Evolutionary conservation across 1,140 invertebrate species (phyloP).

Genomic region (Ostrea edulis): DNA sequence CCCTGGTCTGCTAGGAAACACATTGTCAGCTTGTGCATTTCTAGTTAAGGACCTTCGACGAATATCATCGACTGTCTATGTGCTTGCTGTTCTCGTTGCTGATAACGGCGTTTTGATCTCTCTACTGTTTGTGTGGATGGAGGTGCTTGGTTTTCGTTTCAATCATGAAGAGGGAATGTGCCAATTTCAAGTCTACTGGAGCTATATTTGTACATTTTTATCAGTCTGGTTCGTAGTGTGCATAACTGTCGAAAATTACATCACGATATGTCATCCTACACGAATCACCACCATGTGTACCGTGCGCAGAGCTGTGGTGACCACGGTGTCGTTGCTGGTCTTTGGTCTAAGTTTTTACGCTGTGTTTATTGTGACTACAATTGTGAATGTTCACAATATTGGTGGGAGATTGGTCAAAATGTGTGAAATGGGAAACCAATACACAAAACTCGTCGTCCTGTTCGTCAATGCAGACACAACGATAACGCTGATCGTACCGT

Average conservation of each 20-base stretch:
- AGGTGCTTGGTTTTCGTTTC: conserved; percentile 41
- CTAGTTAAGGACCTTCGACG: conserved; percentile 54
- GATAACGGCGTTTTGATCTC: conserved; percentile 61
- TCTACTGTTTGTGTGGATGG: conserved; percentile 57
- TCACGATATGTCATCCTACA: conserved; percentile 88
- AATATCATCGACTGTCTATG: conserved; percentile 59
- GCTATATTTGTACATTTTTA: conserved; percentile 85
- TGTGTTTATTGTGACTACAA: conserved; percentile 39
- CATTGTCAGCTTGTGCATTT: conserved; percentile 57
- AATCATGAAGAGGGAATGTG: conserved; percentile 78
- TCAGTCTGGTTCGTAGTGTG: conserved; percentile 91
- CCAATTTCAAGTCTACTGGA: conserved; percentile 86
- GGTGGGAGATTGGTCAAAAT: background rate
- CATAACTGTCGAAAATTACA: conserved; percentile 90
- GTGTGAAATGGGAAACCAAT: conserved; percentile 75
- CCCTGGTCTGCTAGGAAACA: conserved; percentile 57
- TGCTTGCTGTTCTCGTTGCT: conserved; percentile 53
- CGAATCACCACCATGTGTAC: conserved; percentile 88
- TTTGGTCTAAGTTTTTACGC: conserved; percentile 82
- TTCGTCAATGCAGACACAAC: conserved; percentile 68
- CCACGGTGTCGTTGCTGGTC: conserved; percentile 81
- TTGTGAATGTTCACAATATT: background rate
- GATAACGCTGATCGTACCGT: conserved; percentile 58
- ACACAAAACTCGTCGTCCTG: conserved; percentile 81
- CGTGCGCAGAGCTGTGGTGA: conserved; percentile 83